These are phyloP conservation scores for Apogon hyalosoma DNA, from an alignment of 2,797 vertebrate species.

Conservation along the genomic window DNA sequence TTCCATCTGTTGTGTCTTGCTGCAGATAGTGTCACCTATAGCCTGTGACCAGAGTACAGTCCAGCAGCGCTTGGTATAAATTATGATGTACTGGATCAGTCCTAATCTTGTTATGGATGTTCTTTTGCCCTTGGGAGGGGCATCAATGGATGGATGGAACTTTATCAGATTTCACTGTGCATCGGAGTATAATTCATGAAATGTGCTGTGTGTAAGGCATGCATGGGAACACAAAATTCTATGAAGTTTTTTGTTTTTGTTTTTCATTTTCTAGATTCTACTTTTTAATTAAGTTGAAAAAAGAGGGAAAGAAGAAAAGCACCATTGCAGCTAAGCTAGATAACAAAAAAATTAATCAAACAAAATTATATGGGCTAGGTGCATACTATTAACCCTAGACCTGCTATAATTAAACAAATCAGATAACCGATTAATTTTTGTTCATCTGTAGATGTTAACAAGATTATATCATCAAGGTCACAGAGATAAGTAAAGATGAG, in stretches of 20 bases:
- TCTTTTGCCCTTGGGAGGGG: constrained; percentile 82
- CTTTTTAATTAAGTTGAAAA: constrained; percentile 17
- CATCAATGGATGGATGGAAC: constrained; percentile 71
- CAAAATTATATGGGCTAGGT: neutral
- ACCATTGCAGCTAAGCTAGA: neutral
- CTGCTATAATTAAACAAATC: constrained; percentile 10
- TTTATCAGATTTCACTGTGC: constrained; percentile 83
- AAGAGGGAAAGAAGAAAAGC: neutral
- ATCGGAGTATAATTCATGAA: constrained; percentile 77
- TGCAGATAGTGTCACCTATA: constrained; percentile 75
- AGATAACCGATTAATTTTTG: neutral
- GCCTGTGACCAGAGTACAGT: constrained; percentile 71
- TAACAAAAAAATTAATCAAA: constrained; percentile 14
- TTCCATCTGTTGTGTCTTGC: constrained; percentile 30
- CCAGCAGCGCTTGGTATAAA: constrained; percentile 73
- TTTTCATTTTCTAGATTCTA: constrained; percentile 23
- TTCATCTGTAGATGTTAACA: neutral
- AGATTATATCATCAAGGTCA: constrained; percentile 1
- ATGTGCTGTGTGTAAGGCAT: constrained; percentile 50
- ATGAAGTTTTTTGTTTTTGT: constrained; percentile 29
- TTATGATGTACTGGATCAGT: constrained; percentile 81
- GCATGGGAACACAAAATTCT: constrained; percentile 23
- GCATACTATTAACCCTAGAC: neutral
- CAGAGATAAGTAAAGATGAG: neutral
- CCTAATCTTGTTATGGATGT: constrained; percentile 86